These are phyloP conservation scores for Heliocidaris erythrogramma DNA, from an alignment of 35 echinoderm and acorn worm species.

Conservation along the genomic window DNA sequence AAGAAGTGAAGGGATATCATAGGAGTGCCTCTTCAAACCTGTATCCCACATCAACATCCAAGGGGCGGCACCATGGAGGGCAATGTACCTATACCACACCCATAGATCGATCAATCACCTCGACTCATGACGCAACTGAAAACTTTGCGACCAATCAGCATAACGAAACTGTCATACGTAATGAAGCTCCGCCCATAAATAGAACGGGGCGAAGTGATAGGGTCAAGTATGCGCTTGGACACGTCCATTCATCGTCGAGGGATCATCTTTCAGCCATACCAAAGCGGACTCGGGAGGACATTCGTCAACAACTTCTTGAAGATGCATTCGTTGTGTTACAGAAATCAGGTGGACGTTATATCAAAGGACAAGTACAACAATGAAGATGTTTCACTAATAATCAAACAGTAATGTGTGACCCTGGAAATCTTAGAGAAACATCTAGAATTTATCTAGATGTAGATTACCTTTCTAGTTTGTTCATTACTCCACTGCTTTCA, in stretches of 20 bases:
- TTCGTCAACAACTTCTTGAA: conserved; percentile 5
- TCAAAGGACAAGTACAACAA: background rate
- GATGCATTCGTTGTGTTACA: conserved; percentile 12
- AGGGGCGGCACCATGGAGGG: background rate
- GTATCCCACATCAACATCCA: too few species aligned
- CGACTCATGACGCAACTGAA: background rate
- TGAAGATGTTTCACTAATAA: background rate
- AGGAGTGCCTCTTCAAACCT: background rate
- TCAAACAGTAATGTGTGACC: too few species aligned
- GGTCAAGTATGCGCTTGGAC: background rate
- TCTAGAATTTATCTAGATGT: too few species aligned
- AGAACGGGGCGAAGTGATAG: background rate
- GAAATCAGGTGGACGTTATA: background rate
- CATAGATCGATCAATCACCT: background rate
- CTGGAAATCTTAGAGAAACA: too few species aligned
- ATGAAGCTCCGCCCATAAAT: background rate
- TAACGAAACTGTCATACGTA: background rate
- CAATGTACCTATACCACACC: background rate
- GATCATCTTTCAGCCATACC: background rate
- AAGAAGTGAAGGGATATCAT: background rate
- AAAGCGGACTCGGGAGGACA: background rate
- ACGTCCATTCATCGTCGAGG: background rate
- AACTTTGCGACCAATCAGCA: background rate
- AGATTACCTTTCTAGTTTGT: too few species aligned
- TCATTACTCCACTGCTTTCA: too few species aligned